Percentiles rank a stretch among this genome's conserved stretches.
Conservation (phyloP, 37 sponge, comb jelly and placozoan genomes). For the Spongilla lacustris region DNA sequence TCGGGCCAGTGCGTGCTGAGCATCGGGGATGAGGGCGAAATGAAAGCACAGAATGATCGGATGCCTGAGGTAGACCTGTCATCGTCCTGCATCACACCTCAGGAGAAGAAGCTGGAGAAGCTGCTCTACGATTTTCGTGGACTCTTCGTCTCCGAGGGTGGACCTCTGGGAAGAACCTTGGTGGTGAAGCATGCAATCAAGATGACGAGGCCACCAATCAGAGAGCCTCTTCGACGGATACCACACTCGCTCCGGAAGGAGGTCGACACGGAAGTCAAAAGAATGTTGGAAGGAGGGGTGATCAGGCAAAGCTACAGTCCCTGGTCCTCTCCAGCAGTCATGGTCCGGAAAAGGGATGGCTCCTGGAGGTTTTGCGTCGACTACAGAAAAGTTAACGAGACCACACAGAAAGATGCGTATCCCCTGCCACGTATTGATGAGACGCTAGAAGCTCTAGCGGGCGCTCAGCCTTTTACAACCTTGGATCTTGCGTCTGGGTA, state of each 20-base stretch:
- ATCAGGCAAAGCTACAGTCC: constrained; percentile 19
- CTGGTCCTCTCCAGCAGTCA: constrained; percentile 28
- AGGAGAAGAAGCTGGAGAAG: neutral
- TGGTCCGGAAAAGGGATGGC: constrained; percentile 43
- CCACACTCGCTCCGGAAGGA: constrained; percentile 13
- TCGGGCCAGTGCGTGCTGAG: neutral
- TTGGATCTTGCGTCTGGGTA: constrained; percentile 29
- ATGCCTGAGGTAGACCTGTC: constrained; percentile 3
- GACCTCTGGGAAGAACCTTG: constrained; percentile 17
- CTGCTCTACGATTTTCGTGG: neutral
- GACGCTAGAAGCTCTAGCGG: constrained; percentile 19
- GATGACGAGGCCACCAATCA: constrained; percentile 20
- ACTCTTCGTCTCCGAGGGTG: constrained; percentile 10
- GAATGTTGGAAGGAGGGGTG: constrained; percentile 25
- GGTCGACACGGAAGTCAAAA: constrained; percentile 9
- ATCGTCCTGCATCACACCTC: neutral
- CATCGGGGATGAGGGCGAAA: neutral
- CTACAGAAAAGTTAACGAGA: constrained; percentile 34
- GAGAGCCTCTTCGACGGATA: constrained; percentile 6
- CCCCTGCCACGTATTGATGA: constrained; percentile 12
- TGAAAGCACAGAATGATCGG: neutral
- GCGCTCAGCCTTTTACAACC: constrained; percentile 21
- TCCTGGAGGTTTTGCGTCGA: constrained; percentile 30
- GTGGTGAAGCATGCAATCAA: constrained; percentile 15
- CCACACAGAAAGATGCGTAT: constrained; percentile 35